Percentiles rank a stretch among this genome's conserved stretches.
phyloP scores from a whole-genome alignment of 2,113 vertebrate species.

The Platichthys stellatus region DNA sequence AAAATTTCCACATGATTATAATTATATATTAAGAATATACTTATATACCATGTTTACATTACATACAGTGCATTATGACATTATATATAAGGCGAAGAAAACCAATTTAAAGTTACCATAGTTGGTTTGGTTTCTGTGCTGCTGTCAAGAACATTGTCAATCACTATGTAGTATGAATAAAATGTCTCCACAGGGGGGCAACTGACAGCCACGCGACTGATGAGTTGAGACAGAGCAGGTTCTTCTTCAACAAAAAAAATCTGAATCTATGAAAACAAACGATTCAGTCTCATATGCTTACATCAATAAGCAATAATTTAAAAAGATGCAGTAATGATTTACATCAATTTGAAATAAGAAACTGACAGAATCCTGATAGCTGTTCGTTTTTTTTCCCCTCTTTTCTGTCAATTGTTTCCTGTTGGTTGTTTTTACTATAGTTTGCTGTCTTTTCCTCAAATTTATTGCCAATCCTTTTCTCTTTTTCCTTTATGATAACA shows the following conservation, averaged over 20 bases:
- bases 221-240: neutral
- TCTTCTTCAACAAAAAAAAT: neutral
- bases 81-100: neutral
- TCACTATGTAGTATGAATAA: neutral
- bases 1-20: neutral
- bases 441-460: too few species aligned
- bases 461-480: too few species aligned
- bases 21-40: neutral
- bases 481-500: too few species aligned
- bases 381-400: too few species aligned
- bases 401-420: too few species aligned
- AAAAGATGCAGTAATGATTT: too few species aligned
- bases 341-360: too few species aligned
- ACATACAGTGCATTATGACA: neutral
- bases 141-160: too few species aligned
- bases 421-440: too few species aligned
- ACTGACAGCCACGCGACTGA: constrained; percentile 1
- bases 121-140: too few species aligned
- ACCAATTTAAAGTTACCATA: neutral
- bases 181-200: constrained; percentile 65
- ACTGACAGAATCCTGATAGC: too few species aligned
- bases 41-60: neutral
- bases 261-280: neutral
- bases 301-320: too few species aligned
- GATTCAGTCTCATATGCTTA: neutral